Evolutionary conservation across 1,140 invertebrate species (phyloP), one percentile per base, ranked within the genome.

Genomic region (Lordiphosa collinella): DNA sequence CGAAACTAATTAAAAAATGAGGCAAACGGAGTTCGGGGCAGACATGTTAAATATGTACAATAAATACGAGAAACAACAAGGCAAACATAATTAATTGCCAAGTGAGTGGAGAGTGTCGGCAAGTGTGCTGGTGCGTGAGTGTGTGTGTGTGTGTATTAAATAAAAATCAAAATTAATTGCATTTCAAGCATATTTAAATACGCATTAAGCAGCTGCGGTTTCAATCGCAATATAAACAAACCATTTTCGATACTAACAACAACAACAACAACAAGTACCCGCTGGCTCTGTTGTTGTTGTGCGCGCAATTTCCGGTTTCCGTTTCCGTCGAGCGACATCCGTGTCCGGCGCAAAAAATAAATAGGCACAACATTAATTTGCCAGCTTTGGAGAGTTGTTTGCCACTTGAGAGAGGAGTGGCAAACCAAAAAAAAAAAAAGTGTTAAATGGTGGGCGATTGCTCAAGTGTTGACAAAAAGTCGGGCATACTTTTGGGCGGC

Each of bases 281-380:
- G 29, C 25, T 55, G 50, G 46, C 25, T 36, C 8, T 11, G 36
- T 44, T 18, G 29, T 62, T 80, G 70, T 80, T 76, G 76, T 82
- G 78, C 63, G 76, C 76, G 76, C 76, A 82, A 82, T 82, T 82
- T 82, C 76, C 76, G 76, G 72, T 63, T 82, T 84, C 78, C 76
- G 72, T 47, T 82, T 82, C 76, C 76, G 72, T 41, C 54, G 49
- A 54, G 66, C 63, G 54, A 60, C 72, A 56, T 63, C 74, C 63
- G 58, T 46, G 76, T 75, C 56, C 58, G 58, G 52, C 16, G 48
- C 25, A 32, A 55, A 67, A 58, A 61, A 53, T 43, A 35, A 43
- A 61, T 66, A 67, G 62, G 37, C 74, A 25, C 66, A 58, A 57
- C 63, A 59, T 60, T 68, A 68, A 68, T 60, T 68, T 68, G 65